A percentile compares a stretch with the other conserved stretches of the same genome.
Evolutionary conservation across 2,797 vertebrate genomes (phyloP).

Genomic region (Hydrophis major): DNA sequence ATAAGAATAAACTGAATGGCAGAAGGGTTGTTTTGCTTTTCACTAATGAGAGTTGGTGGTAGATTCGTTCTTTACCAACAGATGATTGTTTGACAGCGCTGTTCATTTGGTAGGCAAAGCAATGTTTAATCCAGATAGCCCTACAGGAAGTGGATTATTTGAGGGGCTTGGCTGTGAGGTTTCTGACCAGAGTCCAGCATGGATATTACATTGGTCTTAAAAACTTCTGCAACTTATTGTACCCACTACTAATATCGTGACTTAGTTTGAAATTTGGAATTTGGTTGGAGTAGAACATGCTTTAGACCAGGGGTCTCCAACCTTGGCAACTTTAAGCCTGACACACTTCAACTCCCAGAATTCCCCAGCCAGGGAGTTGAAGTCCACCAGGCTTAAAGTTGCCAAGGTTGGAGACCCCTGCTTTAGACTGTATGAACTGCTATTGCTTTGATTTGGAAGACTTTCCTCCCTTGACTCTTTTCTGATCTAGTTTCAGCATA

Average conservation of each 20-base stretch:
- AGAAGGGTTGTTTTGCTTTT: neutral
- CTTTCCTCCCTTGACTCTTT: neutral
- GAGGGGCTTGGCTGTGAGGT: neutral
- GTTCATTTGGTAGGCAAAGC: neutral
- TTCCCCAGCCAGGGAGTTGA: too few species aligned
- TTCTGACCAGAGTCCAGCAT: neutral
- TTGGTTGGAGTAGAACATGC: neutral
- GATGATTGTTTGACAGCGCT: neutral
- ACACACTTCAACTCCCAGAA: too few species aligned
- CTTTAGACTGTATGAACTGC: neutral
- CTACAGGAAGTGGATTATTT: neutral
- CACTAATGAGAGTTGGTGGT: neutral
- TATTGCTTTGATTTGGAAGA: neutral
- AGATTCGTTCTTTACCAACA: neutral
- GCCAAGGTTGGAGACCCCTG: too few species aligned
- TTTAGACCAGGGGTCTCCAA: neutral
- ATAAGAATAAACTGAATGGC: neutral
- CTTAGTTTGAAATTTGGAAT: neutral
- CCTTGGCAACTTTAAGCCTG: too few species aligned
- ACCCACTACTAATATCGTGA: neutral
- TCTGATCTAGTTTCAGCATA: neutral
- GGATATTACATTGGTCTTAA: neutral
- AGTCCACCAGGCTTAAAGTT: too few species aligned
- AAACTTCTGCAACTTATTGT: neutral
- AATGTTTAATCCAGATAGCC: neutral